A percentile compares a stretch with the other conserved stretches of the same genome.
phyloP scores from a whole-genome alignment of 1,140 invertebrate species.

The Drosophila athabasca region DNA sequence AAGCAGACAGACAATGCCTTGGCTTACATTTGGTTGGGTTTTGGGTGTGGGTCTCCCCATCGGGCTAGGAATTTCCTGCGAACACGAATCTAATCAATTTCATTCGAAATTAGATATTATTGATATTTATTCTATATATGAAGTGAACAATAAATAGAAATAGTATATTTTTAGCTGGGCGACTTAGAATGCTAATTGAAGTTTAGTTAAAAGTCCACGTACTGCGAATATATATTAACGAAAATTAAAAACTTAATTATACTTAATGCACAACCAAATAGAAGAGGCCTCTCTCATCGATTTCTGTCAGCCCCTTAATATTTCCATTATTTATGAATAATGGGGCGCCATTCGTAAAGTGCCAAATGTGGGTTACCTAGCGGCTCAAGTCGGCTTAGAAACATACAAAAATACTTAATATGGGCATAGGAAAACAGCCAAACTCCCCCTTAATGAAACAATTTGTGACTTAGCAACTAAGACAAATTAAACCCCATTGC shows the following conservation, averaged over 20 bases:
- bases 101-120: constrained; percentile 19
- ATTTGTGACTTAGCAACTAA: constrained; percentile 73
- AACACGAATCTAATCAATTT: constrained; percentile 37
- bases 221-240: constrained; percentile 7
- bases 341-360: constrained; percentile 68
- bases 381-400: constrained; percentile 49
- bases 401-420: background rate
- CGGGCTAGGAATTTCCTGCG: background rate
- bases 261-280: constrained; percentile 63
- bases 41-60: background rate
- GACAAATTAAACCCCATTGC: constrained; percentile 65
- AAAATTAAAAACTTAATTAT: constrained; percentile 58
- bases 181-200: constrained; percentile 67
- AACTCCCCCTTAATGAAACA: constrained; percentile 52
- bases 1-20: constrained; percentile 30
- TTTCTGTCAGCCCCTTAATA: constrained; percentile 44
- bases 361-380: constrained; percentile 34
- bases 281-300: constrained; percentile 44
- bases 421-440: constrained; percentile 4
- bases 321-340: constrained; percentile 54
- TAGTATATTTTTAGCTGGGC: constrained; percentile 42
- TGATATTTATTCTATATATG: constrained; percentile 9
- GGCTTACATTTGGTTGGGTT: constrained; percentile 4
- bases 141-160: constrained; percentile 45
- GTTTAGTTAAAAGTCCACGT: constrained; percentile 41